phyloP scores from a whole-genome alignment of 2,888 invertebrate genomes.

The Busseola fusca region DNA sequence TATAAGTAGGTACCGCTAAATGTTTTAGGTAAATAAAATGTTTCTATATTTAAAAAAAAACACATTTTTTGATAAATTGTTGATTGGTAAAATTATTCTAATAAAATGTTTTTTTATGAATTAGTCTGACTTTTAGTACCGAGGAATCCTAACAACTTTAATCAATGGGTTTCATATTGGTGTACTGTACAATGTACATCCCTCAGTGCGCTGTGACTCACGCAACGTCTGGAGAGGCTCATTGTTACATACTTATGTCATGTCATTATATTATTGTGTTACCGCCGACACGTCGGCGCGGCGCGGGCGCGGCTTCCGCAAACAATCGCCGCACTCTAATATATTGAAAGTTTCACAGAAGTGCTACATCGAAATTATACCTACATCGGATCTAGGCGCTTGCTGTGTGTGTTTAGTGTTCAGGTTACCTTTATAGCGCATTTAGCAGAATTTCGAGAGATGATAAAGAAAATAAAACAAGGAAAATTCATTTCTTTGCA shows the following conservation, averaged over 20 bases:
- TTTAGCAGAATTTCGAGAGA: not conserved
- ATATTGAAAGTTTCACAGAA: slow-evolving; percentile 34
- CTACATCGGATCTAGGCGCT: not conserved
- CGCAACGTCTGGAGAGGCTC: slow-evolving; percentile 35
- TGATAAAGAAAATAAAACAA: too few species aligned
- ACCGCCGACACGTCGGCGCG: not conserved
- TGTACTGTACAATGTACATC: not conserved
- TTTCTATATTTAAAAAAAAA: too few species aligned
- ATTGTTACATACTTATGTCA: slow-evolving; percentile 15
- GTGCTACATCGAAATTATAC: not conserved
- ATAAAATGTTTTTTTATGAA: too few species aligned
- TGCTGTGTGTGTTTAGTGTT: not conserved
- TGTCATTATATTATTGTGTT: too few species aligned
- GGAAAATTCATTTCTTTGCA: too few species aligned
- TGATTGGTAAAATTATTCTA: too few species aligned
- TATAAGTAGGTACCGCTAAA: too few species aligned
- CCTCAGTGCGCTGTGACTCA: slow-evolving; percentile 35
- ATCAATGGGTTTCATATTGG: not conserved
- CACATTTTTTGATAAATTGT: too few species aligned
- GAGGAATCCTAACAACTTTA: not conserved
- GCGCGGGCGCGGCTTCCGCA: slow-evolving; percentile 40
- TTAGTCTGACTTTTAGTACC: not conserved
- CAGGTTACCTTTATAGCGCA: not conserved
- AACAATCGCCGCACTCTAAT: slow-evolving; percentile 37
- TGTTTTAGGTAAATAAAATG: too few species aligned